Percentiles rank a stretch among this genome's conserved stretches.
phyloP scores from a whole-genome alignment of 2,888 invertebrate genomes.

The Cryptocheilus praepositus region DNA sequence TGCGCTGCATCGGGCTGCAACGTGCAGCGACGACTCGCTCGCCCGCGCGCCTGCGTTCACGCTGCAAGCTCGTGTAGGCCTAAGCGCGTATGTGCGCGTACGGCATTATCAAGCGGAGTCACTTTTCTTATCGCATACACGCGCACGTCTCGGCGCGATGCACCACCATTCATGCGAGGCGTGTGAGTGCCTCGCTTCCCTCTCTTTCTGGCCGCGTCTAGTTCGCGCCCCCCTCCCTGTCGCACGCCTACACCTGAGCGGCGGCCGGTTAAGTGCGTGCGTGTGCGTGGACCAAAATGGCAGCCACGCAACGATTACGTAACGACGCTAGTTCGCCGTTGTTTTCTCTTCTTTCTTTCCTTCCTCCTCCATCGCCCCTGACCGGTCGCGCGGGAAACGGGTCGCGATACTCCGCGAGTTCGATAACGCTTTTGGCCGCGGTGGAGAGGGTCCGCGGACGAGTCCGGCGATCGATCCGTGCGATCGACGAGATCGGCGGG shows the following conservation, averaged over 20 bases:
- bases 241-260: not conserved
- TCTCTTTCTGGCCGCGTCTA: not conserved
- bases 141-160: not conserved
- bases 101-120: too few species aligned
- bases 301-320: constrained; percentile 41
- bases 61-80: too few species aligned
- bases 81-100: too few species aligned
- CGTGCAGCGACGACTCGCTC: too few species aligned
- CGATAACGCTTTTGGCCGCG: too few species aligned
- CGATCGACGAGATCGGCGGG: too few species aligned
- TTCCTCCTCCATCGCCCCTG: not conserved
- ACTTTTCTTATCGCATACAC: constrained; percentile 29
- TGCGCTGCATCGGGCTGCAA: too few species aligned
- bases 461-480: too few species aligned
- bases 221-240: not conserved
- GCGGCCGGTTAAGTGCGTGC: constrained; percentile 1
- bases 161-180: constrained; percentile 27
- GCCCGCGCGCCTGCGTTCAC: too few species aligned
- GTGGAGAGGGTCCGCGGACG: too few species aligned
- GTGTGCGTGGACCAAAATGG: constrained; percentile 52
- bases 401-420: too few species aligned
- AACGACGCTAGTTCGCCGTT: constrained; percentile 29
- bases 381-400: too few species aligned
- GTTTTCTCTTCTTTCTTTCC: constrained; percentile 6
- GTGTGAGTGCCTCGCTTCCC: not conserved